phyloP scores from a whole-genome alignment of 2,113 vertebrate species.

The Balaeniceps rex region DNA sequence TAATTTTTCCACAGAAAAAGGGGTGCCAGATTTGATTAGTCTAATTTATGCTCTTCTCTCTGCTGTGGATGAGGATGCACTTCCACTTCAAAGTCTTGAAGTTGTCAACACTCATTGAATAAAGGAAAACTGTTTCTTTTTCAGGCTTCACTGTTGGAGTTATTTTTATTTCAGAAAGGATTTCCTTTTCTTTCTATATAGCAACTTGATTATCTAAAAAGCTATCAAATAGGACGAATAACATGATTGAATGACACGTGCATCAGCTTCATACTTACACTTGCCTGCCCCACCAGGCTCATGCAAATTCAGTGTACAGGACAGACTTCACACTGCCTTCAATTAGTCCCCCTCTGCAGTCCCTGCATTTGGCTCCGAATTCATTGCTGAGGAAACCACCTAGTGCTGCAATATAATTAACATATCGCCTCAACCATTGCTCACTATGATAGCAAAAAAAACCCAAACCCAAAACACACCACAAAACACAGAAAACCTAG shows the following conservation, averaged over 20 bases:
- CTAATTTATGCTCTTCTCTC: background rate
- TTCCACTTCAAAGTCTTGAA: background rate
- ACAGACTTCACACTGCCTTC: background rate
- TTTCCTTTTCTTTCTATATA: background rate
- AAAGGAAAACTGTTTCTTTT: background rate
- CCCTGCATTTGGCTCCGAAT: background rate
- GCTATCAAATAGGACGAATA: background rate
- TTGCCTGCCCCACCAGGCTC: no score
- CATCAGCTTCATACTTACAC: background rate
- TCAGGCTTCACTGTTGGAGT: background rate
- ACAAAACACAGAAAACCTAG: background rate
- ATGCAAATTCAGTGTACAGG: background rate
- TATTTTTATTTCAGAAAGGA: background rate
- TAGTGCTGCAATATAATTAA: background rate
- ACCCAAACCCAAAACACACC: background rate
- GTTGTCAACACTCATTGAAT: background rate
- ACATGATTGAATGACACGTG: background rate
- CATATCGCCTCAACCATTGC: background rate
- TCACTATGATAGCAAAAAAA: background rate
- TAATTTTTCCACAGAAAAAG: background rate
- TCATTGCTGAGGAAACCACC: background rate
- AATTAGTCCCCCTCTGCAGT: background rate
- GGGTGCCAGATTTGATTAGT: background rate
- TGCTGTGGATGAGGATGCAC: background rate
- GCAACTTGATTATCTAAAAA: background rate